Base-by-base conservation (phyloP, 2,113 vertebrate species). In the Lepisosteus oculatus region DNA sequence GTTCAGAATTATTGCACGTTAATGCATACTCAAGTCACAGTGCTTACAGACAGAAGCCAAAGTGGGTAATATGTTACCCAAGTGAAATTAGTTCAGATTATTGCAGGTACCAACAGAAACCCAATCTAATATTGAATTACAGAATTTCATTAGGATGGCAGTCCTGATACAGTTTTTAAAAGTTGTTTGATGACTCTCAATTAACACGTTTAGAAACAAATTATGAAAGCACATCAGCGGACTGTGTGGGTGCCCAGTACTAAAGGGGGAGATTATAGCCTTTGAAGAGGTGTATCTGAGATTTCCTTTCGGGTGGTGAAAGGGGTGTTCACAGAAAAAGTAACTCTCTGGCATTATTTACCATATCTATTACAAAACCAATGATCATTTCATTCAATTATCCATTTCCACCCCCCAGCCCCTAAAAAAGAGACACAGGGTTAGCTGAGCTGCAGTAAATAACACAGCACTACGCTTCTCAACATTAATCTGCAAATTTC, bases 151-250 rank as follows among this genome's bases (percentile, higher is more conserved):
- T 45, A 42, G 44, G 8, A 51, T 51, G 14, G 12, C 11, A 29
- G 65, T 51, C 44, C 47, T 51, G 47, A 51, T 51, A 5, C 47
- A 3, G 44, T 15, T 68, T 17, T 29, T 71, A 2, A 29, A 71
- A 71, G 4, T 55, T n/a, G 47, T 47, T 51, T 42, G 57, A 2
- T 13, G n/a, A 7, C 4, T 61, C 17, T 8, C 43, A 61, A 56
- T 47, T 55, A 12, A 41, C 61, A 65, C 3, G 11, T 54, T 71
- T 17, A 64, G 69, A 64, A 62, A 70, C 47, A 11, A 71, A 62
- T 61, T 63, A 29, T 55, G 29, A 68, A 12, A 41, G 17, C 4
- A n/a, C 41, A 12, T 44, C 5, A 69, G 14, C 41, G 47, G 44
- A 17, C 45, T 43, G 15, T 15, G 9, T 54, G 17, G 61, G 56